Conservation (phyloP, 2,888 invertebrate species). For the Hirtodrosophila alboralis region DNA sequence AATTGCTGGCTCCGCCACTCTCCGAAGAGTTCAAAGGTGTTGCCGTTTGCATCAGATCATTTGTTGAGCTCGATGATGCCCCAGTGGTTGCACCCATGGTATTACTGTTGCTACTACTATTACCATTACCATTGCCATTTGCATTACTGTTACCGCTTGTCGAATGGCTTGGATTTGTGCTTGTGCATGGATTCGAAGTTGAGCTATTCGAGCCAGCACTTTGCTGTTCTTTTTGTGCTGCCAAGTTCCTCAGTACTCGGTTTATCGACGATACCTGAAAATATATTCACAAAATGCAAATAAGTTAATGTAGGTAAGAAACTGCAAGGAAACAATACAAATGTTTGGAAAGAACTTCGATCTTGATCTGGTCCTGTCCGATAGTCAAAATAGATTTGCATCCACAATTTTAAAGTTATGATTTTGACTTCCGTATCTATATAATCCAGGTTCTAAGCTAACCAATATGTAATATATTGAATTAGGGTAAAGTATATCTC, state of each 20-base stretch:
- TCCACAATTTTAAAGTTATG: too few species aligned
- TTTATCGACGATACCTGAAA: constrained; percentile 88
- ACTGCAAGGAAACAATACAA: too few species aligned
- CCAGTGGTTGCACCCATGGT: constrained; percentile 9
- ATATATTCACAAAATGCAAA: not conserved
- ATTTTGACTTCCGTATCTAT: too few species aligned
- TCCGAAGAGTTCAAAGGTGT: constrained; percentile 81
- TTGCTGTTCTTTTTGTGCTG: constrained; percentile 92
- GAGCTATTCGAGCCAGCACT: constrained; percentile 31
- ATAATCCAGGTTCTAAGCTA: too few species aligned
- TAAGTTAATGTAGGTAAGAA: too few species aligned
- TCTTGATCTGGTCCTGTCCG: too few species aligned
- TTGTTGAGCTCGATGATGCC: constrained; percentile 10
- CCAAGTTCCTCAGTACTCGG: constrained; percentile 97
- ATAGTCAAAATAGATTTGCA: too few species aligned
- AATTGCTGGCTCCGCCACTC: constrained; percentile 73
- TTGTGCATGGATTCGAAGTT: constrained; percentile 17
- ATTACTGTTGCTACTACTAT: constrained; percentile 13
- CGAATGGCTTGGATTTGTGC: constrained; percentile 23
- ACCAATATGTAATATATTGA: too few species aligned
- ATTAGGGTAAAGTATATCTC: too few species aligned
- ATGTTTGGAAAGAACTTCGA: too few species aligned
- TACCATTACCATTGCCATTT: constrained; percentile 25
- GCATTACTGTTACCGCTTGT: constrained; percentile 31
- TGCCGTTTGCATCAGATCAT: constrained; percentile 69